phyloP scores from a whole-genome alignment of 2,113 vertebrate species.

The Prunella himalayana region DNA sequence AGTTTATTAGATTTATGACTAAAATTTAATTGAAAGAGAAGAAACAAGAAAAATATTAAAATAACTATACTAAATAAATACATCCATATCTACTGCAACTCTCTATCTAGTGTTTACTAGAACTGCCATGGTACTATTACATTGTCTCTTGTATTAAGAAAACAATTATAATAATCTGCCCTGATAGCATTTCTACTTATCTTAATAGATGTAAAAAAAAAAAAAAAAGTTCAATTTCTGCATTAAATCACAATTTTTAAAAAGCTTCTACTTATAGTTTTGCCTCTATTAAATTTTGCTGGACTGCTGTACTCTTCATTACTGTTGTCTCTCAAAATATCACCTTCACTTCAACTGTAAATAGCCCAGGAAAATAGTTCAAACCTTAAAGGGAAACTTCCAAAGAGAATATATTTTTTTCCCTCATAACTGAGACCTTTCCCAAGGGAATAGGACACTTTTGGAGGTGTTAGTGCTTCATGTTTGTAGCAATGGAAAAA shows the following conservation, averaged over 20 bases:
- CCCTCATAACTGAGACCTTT: conserved; percentile 5
- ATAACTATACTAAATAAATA: not conserved
- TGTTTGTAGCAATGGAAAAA: conserved; percentile 4
- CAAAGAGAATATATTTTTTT: not conserved
- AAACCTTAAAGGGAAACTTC: conserved; percentile 15
- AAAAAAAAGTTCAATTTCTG: not conserved
- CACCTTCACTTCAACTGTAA: conserved; percentile 28
- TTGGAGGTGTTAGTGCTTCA: conserved; percentile 3
- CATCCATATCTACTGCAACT: not conserved
- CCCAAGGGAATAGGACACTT: conserved; percentile 44
- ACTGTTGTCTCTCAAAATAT: conserved; percentile 3
- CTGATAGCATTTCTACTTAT: not conserved
- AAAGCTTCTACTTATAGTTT: not conserved
- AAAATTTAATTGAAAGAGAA: not conserved
- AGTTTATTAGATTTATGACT: not conserved
- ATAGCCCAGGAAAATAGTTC: conserved; percentile 35
- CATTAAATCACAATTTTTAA: not conserved
- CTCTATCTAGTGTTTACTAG: not conserved
- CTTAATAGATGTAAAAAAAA: not conserved
- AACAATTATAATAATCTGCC: not conserved
- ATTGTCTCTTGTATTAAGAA: not conserved
- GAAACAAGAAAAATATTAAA: not conserved
- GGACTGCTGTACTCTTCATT: conserved; percentile 5
- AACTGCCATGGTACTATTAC: not conserved
- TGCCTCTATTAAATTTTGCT: not conserved